Base-by-base conservation (phyloP, 2,797 vertebrate genomes). In the Gymnocypris eckloni region DNA sequence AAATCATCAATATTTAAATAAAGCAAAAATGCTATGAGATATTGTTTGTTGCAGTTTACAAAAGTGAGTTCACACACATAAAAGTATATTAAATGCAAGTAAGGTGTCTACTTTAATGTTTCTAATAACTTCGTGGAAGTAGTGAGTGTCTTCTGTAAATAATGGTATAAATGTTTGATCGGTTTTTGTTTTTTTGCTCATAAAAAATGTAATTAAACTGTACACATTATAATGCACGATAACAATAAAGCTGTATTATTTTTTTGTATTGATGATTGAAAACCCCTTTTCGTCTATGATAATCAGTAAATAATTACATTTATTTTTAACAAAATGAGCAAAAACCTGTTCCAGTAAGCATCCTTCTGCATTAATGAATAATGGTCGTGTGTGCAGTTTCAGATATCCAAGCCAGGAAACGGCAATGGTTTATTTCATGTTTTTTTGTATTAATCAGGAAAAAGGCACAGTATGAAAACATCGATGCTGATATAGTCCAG, bases 401-500 rank as follows among this genome's bases (percentile, higher is more conserved):
- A 11, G 43, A 15, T 13, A 22, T 78, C 5, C 20, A 75, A 75
- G 9, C 9, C 56, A 64, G 10, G 15, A 33, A 75, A 75, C 8
- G 12, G 45, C 9, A 52, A n/a, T 85, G 20, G 15, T 56, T 82
- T 3, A 20, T 67, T 69, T 43, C 8, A 25, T 52, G 16, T 54
- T n/a, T n/a, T 64, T 56, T 22, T 75, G 7, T 79, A 56, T 79
- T 37, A 77, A 22, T 72, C 89, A 99, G 98, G 93, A 96, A 96
- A 87, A 96, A 94, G 90, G 90, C 90, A 28, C 94, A 91, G 78
- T 98, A 97, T 69, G 95, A 97, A 85, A 95, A 97, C 76, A 82
- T 96, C 86, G 96, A 97, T 89, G 95, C 96, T 33, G 97, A 97
- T 79, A 92, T 96, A 0, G 95, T 95, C 39, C 96, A 96, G 85